Conservation (phyloP, 2,888 invertebrate species). For the Rotaria socialis region DNA sequence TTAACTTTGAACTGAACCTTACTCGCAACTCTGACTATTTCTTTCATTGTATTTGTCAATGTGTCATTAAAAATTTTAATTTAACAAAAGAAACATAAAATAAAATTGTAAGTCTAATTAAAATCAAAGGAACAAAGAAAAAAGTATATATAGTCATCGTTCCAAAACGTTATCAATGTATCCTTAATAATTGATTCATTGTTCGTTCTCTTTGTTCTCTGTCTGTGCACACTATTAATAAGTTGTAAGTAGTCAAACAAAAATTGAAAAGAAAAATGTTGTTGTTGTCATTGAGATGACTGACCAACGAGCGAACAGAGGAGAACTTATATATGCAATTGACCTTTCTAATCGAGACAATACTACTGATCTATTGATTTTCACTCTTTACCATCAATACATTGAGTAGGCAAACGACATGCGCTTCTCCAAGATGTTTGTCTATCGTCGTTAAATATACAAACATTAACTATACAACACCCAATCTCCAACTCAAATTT, state of each 20-base stretch:
- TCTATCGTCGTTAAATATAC: neutral
- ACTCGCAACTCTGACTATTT: neutral
- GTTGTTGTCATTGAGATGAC: neutral
- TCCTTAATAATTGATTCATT: neutral
- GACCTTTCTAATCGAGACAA: constrained; percentile 32
- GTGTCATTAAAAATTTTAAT: neutral
- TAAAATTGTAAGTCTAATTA: neutral
- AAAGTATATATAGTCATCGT: neutral
- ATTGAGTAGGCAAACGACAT: neutral
- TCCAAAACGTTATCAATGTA: neutral
- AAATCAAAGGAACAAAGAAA: neutral
- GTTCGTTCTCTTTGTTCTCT: neutral
- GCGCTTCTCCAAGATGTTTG: constrained; percentile 3
- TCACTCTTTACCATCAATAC: neutral
- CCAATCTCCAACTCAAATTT: neutral
- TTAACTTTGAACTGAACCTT: neutral
- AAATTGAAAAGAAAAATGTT: neutral
- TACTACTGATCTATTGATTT: constrained; percentile 28
- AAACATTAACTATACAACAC: neutral
- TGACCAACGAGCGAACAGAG: neutral
- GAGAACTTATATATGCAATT: neutral
- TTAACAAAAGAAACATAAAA: neutral
- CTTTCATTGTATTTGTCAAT: neutral
- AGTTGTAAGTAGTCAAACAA: neutral
- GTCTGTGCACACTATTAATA: neutral